phyloP scores from a whole-genome alignment of 2,888 invertebrate genomes.

The Caradrina clavipalpis region DNA sequence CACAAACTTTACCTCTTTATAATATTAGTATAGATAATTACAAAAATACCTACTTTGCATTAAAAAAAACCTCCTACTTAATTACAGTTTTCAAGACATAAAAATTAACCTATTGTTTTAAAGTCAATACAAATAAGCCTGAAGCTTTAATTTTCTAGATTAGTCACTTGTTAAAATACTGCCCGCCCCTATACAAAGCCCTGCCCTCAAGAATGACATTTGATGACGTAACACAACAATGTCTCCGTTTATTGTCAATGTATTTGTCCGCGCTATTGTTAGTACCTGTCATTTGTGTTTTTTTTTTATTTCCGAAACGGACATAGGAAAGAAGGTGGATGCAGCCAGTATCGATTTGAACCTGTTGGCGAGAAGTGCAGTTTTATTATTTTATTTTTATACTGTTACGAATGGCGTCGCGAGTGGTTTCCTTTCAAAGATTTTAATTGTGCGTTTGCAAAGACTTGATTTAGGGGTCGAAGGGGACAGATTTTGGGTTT shows the following conservation, averaged over 20 bases:
- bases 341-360: constrained; percentile 84
- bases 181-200: constrained; percentile 34
- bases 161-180: not conserved
- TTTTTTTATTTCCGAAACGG: constrained; percentile 87
- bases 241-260: constrained; percentile 64
- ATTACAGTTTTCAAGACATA: not conserved
- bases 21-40: no score
- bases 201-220: constrained; percentile 24
- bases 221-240: constrained; percentile 62
- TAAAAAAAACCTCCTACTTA: not conserved
- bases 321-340: constrained; percentile 80
- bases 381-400: constrained; percentile 64
- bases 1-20: no score
- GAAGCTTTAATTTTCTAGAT: not conserved
- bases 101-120: not conserved
- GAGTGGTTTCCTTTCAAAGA: constrained; percentile 33
- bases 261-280: constrained; percentile 67
- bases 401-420: constrained; percentile 3
- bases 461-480: not conserved
- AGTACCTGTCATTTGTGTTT: constrained; percentile 79
- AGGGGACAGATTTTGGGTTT: not conserved
- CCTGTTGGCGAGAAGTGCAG: constrained; percentile 87
- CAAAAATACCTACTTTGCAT: not conserved
- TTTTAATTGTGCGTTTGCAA: constrained; percentile 24
- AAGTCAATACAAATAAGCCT: not conserved